Conservation (phyloP, 2,113 vertebrate genomes). For the Callopanchax toddi region DNA sequence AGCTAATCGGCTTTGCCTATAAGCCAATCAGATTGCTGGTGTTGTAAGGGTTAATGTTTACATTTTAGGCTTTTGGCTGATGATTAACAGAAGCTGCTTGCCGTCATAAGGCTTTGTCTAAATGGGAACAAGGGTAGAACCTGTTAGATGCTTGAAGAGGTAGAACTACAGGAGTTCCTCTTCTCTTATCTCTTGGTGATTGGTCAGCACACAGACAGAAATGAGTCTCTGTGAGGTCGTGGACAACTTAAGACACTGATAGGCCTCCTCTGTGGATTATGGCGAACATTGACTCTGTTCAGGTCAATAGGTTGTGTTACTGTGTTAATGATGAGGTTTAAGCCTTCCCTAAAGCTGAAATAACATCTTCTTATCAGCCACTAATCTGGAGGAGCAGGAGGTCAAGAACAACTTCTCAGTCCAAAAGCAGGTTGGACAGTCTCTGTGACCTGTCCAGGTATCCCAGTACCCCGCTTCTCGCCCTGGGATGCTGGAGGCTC, state of each 20-base stretch:
- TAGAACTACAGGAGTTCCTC: no score
- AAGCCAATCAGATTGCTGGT: conserved; percentile 41
- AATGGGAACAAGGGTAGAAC: no score
- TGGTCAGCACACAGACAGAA: no score
- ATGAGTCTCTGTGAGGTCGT: conserved; percentile 6
- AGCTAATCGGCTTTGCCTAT: conserved; percentile 64
- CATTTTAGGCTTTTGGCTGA: conserved; percentile 33
- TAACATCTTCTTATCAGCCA: conserved; percentile 16
- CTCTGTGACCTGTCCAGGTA: no score
- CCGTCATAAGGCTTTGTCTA: conserved; percentile 7
- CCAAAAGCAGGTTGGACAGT: no score
- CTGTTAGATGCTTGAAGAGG: no score
- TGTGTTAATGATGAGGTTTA: conserved; percentile 37
- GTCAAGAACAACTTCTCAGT: neutral
- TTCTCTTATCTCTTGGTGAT: no score
- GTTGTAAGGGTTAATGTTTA: conserved; percentile 42
- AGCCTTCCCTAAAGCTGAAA: conserved; percentile 27
- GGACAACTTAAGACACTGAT: conserved; percentile 39
- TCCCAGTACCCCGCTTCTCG: no score
- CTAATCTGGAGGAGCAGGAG: neutral
- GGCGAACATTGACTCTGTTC: conserved; percentile 14
- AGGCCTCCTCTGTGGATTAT: conserved; percentile 34
- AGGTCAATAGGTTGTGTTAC: conserved; percentile 50
- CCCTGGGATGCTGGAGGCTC: no score
- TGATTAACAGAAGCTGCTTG: conserved; percentile 50